Conservation (phyloP, 2,113 vertebrate species). For the Gymnogyps californianus region DNA sequence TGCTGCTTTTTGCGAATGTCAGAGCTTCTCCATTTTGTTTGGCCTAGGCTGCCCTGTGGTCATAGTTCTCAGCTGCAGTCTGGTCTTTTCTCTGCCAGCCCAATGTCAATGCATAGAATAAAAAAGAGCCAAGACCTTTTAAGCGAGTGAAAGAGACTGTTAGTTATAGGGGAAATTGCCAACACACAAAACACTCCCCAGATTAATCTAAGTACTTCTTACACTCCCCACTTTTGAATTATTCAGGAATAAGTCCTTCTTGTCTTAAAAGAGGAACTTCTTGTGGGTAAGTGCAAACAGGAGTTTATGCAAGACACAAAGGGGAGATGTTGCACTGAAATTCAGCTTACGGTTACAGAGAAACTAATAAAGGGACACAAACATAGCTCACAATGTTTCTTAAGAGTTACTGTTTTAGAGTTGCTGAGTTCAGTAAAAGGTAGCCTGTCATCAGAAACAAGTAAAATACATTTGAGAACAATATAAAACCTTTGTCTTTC, state of each 20-base stretch:
- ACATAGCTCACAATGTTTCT: background rate
- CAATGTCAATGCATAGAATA: background rate
- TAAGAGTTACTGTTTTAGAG: background rate
- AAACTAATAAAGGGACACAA: background rate
- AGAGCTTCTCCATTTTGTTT: background rate
- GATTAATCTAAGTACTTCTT: background rate
- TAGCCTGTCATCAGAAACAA: background rate
- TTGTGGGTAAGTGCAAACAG: background rate
- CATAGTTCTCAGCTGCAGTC: background rate
- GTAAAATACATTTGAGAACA: background rate
- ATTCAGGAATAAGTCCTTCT: background rate
- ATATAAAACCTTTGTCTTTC: background rate
- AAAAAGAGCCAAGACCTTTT: slow-evolving; percentile 37
- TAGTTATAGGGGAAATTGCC: slow-evolving; percentile 19
- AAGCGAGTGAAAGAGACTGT: slow-evolving; percentile 1
- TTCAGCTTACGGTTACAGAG: background rate
- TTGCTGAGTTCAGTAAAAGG: background rate
- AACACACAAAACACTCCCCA: background rate
- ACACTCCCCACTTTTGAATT: background rate
- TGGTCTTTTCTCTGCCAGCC: slow-evolving; percentile 6
- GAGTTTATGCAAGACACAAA: background rate
- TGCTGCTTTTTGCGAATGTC: background rate
- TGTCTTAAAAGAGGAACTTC: background rate
- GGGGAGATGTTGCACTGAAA: background rate
- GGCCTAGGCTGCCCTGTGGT: background rate